Conservation (phyloP, 2,797 vertebrate genomes). For the Epinephelus malabaricus region DNA sequence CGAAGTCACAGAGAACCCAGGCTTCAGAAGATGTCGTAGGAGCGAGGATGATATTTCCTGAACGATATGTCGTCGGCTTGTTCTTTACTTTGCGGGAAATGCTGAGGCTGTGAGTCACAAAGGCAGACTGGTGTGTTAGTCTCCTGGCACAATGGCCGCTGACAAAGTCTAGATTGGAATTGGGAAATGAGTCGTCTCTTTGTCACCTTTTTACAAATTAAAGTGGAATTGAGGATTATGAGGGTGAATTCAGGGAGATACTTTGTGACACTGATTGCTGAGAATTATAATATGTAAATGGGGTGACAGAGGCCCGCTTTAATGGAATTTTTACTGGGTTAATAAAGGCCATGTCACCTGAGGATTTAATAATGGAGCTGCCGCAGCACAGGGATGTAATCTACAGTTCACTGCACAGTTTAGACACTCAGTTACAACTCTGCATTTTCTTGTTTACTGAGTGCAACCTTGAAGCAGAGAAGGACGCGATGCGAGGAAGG, state of each 20-base stretch:
- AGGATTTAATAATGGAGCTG: constrained; percentile 47
- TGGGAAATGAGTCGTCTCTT: constrained; percentile 25
- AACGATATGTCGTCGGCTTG: constrained; percentile 7
- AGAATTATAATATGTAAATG: constrained; percentile 28
- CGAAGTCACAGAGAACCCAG: constrained; percentile 20
- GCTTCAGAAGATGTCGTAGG: constrained; percentile 1
- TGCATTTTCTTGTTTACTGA: background rate
- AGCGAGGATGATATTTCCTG: constrained; percentile 3
- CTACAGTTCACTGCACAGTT: background rate
- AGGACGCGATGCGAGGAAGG: background rate
- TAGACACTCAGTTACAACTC: background rate
- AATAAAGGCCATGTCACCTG: constrained; percentile 41
- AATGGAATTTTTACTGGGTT: constrained; percentile 50
- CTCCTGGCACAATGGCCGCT: constrained; percentile 13
- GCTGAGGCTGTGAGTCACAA: constrained; percentile 28
- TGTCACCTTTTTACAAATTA: constrained; percentile 51
- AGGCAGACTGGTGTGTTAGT: background rate
- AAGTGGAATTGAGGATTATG: constrained; percentile 32
- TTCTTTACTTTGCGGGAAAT: constrained; percentile 15
- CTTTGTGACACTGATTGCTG: constrained; percentile 14
- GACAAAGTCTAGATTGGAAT: constrained; percentile 25
- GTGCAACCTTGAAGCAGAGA: background rate
- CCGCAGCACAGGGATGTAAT: constrained; percentile 13
- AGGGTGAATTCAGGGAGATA: constrained; percentile 9
- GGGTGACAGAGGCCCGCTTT: constrained; percentile 13